Evolutionary conservation across 2,888 invertebrate species (phyloP), one percentile per base, ranked within the genome.

Genomic region (Dascillus cervinus): DNA sequence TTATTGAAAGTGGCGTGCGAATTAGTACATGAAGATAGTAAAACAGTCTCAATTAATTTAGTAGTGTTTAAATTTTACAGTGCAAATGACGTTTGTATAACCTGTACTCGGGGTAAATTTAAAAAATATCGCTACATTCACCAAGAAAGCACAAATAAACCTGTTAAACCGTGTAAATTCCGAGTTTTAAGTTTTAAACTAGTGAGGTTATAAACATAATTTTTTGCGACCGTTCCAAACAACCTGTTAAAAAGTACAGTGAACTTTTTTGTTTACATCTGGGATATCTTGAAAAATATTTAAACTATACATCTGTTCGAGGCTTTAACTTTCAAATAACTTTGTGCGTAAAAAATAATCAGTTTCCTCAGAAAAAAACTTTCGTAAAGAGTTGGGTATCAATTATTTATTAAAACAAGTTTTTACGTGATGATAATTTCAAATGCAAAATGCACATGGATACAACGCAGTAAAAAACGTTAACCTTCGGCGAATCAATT

Each of bases 161-260:
- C n/a, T n/a, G n/a, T n/a, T n/a, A n/a, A n/a, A n/a, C n/a, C n/a
- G n/a, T n/a, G n/a, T n/a, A n/a, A n/a, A n/a, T n/a, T n/a, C n/a
- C n/a, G n/a, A n/a, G n/a, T n/a, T n/a, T n/a, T n/a, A 34, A 28
- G 20, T 24, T 24, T 15, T 17, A 14, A n/a, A n/a, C 17, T 13
- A 31, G 31, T 32, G 29, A 35, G 29, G 27, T 38, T 35, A 38
- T 32, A 34, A 41, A 38, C 32, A 29, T 34, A n/a, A n/a, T n/a
- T n/a, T n/a, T n/a, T 31, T 22, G 29, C 28, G 30, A 33, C 25
- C 29, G 34, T 34, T 29, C 32, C 41, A 49, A 57, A 55, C 58
- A 56, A 60, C 59, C 57, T 60, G 58, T 58, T 59, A 56, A 53
- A 47, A 42, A 53, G 59, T 53, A 43, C 54, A 52, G 45, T 57